Conservation (phyloP, 2,888 invertebrate genomes). For the Stictocephala bisonia region DNA sequence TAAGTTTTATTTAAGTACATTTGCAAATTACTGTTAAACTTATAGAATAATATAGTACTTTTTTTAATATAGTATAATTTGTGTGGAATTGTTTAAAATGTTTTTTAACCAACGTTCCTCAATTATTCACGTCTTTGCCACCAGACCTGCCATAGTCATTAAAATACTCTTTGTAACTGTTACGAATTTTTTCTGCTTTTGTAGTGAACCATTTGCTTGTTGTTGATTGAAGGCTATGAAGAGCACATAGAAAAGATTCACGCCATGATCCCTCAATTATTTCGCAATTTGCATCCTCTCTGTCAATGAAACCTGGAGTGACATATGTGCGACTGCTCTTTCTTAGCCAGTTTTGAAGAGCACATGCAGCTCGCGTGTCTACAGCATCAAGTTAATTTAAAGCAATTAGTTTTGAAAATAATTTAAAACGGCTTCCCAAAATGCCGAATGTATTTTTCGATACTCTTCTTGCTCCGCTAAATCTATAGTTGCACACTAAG, state of each 20-base stretch:
- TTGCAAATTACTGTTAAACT: too few relatives aligned
- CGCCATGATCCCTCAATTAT: not conserved
- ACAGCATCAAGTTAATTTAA: slow-evolving; percentile 9
- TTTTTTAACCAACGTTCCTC: too few relatives aligned
- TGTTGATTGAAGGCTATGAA: not conserved
- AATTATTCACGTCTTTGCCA: slow-evolving; percentile 5
- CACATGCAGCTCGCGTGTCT: not conserved
- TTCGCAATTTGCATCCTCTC: not conserved
- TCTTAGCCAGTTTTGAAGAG: not conserved
- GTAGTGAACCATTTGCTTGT: not conserved
- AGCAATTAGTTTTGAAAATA: slow-evolving; percentile 4
- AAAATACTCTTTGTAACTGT: not conserved
- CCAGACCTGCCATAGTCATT: not conserved
- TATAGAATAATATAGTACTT: too few relatives aligned
- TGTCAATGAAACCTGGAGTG: slow-evolving; percentile 7
- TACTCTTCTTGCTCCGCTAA: not conserved
- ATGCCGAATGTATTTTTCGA: not conserved
- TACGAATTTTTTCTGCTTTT: not conserved
- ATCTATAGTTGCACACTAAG: too few relatives aligned
- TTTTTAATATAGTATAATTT: too few relatives aligned
- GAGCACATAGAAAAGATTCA: not conserved
- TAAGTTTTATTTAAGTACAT: too few relatives aligned
- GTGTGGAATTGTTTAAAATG: too few relatives aligned
- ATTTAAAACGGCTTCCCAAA: not conserved
- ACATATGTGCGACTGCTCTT: not conserved